A percentile compares a stretch with the other conserved stretches of the same genome.
phyloP scores from a whole-genome alignment of 2,888 invertebrate species.

The Cremastinae sp. region DNA sequence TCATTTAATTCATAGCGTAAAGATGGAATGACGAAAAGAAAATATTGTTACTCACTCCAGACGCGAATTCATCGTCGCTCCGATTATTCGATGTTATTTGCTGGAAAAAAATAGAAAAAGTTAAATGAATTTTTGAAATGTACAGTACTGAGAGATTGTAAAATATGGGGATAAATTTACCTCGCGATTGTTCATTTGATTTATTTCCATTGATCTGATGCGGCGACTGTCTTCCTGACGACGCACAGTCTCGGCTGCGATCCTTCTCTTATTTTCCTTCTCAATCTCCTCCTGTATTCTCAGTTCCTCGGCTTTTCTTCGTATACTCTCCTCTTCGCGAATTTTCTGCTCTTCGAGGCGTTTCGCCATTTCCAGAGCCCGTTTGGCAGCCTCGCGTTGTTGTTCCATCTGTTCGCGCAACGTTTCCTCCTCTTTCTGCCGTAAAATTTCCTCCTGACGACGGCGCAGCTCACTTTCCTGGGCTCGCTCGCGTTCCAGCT shows the following conservation, averaged over 20 bases:
- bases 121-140: neutral
- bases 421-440: constrained; percentile 75
- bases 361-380: constrained; percentile 67
- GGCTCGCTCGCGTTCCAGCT: constrained; percentile 80
- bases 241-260: constrained; percentile 69
- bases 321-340: constrained; percentile 69
- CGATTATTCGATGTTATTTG: constrained; percentile 70
- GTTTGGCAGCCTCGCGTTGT: constrained; percentile 66
- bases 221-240: constrained; percentile 81
- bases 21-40: no score
- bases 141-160: neutral
- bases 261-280: constrained; percentile 76
- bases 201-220: constrained; percentile 83
- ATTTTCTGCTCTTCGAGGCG: constrained; percentile 70
- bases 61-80: constrained; percentile 75
- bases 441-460: constrained; percentile 74
- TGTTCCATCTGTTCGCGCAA: constrained; percentile 57
- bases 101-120: constrained; percentile 68
- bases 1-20: neutral
- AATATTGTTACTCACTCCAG: constrained; percentile 70
- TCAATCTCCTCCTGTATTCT: constrained; percentile 72
- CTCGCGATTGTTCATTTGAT: constrained; percentile 86
- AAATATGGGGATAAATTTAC: constrained; percentile 74
- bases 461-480: constrained; percentile 73
- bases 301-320: constrained; percentile 72